These are phyloP conservation scores for Matsumyia berberina DNA, from an alignment of 2,888 invertebrate genomes.

Conservation along the genomic window DNA sequence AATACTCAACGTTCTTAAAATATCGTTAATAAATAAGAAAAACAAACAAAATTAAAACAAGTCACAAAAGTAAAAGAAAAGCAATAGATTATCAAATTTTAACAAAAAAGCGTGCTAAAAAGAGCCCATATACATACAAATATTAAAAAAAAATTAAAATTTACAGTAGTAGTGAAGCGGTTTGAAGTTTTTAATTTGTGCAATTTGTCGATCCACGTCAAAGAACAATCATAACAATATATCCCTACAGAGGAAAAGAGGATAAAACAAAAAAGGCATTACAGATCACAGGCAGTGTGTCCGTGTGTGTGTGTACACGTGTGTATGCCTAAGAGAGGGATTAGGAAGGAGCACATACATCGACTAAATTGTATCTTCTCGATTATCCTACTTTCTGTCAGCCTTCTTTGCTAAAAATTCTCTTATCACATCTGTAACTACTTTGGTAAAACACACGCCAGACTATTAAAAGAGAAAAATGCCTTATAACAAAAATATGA, in stretches of 20 bases:
- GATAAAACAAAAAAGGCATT: neutral
- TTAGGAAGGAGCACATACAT: neutral
- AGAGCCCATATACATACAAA: neutral
- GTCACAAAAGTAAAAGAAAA: slow-evolving; percentile 43
- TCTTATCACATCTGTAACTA: neutral
- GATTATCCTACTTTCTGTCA: slow-evolving; percentile 19
- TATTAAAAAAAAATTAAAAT: neutral
- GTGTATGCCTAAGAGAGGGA: neutral
- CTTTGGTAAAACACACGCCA: slow-evolving; percentile 4
- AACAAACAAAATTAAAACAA: slow-evolving; percentile 29
- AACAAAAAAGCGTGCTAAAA: slow-evolving; percentile 9
- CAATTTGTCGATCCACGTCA: slow-evolving; percentile 9
- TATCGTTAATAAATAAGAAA: slow-evolving; percentile 23
- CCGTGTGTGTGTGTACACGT: neutral
- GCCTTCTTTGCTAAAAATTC: slow-evolving; percentile 9
- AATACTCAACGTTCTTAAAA: slow-evolving; percentile 46
- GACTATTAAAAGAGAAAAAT: slow-evolving; percentile 31
- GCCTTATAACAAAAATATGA: slow-evolving; percentile 26
- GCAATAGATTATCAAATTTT: slow-evolving; percentile 61
- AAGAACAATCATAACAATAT: slow-evolving; percentile 23
- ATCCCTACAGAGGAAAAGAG: slow-evolving; percentile 12
- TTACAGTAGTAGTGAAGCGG: slow-evolving; percentile 35
- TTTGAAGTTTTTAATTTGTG: neutral
- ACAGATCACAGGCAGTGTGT: slow-evolving; percentile 1
- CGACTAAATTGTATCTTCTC: neutral